Percentiles rank a stretch among this genome's conserved stretches.
Conservation (phyloP, 2,797 vertebrate species). For the Micromesistius poutassou region DNA sequence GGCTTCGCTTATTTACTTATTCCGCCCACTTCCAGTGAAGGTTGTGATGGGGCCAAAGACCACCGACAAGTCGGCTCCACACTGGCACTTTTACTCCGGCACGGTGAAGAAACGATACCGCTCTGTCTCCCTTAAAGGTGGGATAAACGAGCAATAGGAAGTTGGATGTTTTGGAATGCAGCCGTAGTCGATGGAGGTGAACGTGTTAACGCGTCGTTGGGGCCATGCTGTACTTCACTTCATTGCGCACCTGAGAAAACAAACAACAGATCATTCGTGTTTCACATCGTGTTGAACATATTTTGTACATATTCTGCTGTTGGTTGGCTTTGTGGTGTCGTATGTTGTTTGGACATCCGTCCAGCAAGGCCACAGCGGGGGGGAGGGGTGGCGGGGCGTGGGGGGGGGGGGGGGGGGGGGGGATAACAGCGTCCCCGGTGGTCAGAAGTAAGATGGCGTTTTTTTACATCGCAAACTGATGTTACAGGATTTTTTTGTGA, state of each 20-base stretch:
- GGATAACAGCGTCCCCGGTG: no score
- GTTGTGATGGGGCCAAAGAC: not conserved
- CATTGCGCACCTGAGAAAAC: not conserved
- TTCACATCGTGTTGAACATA: constrained; percentile 49
- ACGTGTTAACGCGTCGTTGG: not conserved
- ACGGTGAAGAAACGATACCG: no score
- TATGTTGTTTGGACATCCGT: constrained; percentile 11
- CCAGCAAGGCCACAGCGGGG: not conserved
- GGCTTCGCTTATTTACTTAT: no score
- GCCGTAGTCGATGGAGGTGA: not conserved
- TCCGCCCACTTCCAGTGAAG: not conserved
- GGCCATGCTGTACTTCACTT: not conserved
- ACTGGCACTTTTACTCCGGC: no score
- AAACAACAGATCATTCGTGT: not conserved
- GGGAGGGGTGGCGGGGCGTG: no score
- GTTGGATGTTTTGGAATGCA: no score
- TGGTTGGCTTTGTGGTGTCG: constrained; percentile 2
- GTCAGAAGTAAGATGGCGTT: not conserved
- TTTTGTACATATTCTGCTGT: constrained; percentile 46
- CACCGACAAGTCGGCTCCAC: not conserved
- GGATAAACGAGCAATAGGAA: no score
- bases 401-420: no score
- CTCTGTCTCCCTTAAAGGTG: no score
- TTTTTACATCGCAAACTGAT: constrained; percentile 16
- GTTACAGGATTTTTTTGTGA: constrained; percentile 47